Evolutionary conservation across 2,113 vertebrate genomes (phyloP), one percentile per base, ranked within the genome.

Genomic region (Rattus rattus): DNA sequence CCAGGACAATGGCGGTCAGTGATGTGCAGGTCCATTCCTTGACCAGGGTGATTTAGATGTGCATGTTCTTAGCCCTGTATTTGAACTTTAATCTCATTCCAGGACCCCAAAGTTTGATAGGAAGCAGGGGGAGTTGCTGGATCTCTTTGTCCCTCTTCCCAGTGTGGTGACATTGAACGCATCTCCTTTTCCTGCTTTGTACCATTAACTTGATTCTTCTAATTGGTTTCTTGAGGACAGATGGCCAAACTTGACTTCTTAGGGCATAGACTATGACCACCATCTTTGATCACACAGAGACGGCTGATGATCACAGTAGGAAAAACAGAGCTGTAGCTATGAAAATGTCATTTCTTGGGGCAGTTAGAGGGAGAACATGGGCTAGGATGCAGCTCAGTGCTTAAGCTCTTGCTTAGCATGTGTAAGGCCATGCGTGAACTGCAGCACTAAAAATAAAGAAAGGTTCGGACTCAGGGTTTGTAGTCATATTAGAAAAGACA

Each of bases 221-320:
- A n/a, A 80, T n/a, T 81, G 79, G 52, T 19, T 59, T 81, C 52
- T 59, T 81, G 10, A 24, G 49, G 52, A 59, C 20, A 12, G 19
- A n/a, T 54, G 17, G 16, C 3, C 30, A 20, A 33, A 80, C 16
- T 24, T 81, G 33, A 54, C 52, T 81, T 56, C 9, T 81, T 81
- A 22, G 33, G 19, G 17, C 11, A 36, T 9, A 56, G 52, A 22
- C 7, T 80, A 49, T 80, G 49, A 54, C 28, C 76, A 47, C 16
- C 49, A 80, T 11, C 49, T 54, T 20, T 56, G 39, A 24, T 81
- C 52, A 56, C 79, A 81, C 5, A 1, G 12, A 56, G 28, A 89
- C 49, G 83, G 54, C 33, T 97, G 87, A 61, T 96, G 0, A 92
- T 39, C 56, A 56, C 10, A 9, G 9, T 84, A 95, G 39, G 92